phyloP scores from a whole-genome alignment of 2,888 invertebrate species.

The Romanomermis culicivorax region DNA sequence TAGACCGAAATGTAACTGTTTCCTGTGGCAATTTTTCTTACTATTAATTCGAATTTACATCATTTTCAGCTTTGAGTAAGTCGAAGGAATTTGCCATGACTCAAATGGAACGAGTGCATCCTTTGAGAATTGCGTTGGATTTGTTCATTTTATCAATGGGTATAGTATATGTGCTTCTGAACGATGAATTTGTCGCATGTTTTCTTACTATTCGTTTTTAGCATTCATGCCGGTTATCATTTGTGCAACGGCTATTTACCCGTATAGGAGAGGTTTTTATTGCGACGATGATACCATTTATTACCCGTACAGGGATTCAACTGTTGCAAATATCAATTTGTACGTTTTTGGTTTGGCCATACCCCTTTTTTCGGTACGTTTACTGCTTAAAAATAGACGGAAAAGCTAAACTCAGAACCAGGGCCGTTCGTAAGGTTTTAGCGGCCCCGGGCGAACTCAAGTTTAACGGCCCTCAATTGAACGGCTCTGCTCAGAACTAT shows the following conservation, averaged over 20 bases:
- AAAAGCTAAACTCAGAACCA: no score
- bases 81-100: background rate
- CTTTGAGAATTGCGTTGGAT: background rate
- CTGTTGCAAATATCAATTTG: background rate
- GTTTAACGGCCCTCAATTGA: no score
- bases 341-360: background rate
- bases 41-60: no score
- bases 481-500: no score
- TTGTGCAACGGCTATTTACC: background rate
- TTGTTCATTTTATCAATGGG: background rate
- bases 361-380: background rate
- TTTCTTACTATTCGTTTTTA: no score
- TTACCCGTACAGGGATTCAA: conserved; percentile 48
- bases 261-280: conserved; percentile 51
- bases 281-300: conserved; percentile 72
- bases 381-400: no score
- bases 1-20: no score
- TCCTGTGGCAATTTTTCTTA: no score
- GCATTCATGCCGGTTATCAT: background rate
- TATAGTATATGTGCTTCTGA: background rate
- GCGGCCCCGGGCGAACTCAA: no score
- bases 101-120: background rate
- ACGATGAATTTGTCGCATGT: no score
- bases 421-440: no score
- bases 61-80: background rate